Conservation (phyloP, 2,113 vertebrate genomes). For the Eulemur macaco region DNA sequence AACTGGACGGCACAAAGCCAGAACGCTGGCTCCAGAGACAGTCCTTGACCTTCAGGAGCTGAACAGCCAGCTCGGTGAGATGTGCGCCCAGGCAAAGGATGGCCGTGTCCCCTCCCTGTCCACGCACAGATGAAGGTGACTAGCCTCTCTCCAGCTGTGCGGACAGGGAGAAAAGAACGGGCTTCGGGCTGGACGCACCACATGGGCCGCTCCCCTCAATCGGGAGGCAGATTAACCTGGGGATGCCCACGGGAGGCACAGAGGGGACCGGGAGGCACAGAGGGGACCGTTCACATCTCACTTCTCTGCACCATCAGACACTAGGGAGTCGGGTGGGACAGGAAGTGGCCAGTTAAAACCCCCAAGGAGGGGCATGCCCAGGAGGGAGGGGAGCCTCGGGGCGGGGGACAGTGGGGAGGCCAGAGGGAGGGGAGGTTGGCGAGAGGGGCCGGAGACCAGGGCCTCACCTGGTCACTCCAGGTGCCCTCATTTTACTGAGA, state of each 20-base stretch:
- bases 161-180: background rate
- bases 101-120: background rate
- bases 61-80: background rate
- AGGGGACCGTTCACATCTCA: background rate
- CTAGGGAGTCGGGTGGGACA: background rate
- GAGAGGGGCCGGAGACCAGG: accelerated
- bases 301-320: background rate
- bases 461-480: background rate
- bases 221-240: background rate
- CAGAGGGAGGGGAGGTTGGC: background rate
- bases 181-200: background rate
- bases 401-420: too few relatives aligned
- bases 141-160: background rate
- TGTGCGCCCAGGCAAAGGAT: background rate
- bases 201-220: background rate
- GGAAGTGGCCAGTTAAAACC: background rate
- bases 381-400: background rate
- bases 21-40: background rate
- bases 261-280: background rate
- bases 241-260: background rate
- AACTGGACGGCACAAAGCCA: background rate
- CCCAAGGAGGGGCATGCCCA: background rate
- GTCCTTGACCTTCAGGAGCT: background rate
- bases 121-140: too few relatives aligned
- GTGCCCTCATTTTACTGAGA: background rate